Base-by-base conservation (phyloP, 2,113 vertebrate species). In the Phoenicopterus ruber region DNA sequence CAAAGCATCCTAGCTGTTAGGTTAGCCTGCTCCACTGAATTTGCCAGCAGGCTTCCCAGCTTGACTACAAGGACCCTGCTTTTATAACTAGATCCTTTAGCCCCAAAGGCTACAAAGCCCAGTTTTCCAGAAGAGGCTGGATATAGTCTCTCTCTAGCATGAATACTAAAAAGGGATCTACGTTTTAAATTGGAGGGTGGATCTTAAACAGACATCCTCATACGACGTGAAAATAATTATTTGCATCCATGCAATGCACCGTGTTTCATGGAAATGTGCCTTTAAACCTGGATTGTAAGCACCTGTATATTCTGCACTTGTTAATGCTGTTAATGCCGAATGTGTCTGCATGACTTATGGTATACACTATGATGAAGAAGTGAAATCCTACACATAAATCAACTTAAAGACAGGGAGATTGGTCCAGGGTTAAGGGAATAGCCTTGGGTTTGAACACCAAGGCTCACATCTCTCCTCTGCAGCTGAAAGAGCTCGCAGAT, bases 261-360 rank as follows among this genome's bases (percentile, higher is more conserved):
- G 22, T 34, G 29, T 34, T 66, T 54, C 32, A 25, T n/a, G 16
- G 52, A 83, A 74, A 25, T 28, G 12, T 32, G 18, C 20, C 44
- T 69, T 91, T 58, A 78, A 88, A 54, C 12, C 29, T 17, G 19
- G 26, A 62, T 17, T 57, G 7, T 44, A 61, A 92, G 29, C 22
- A 40, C 11, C 8, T 2, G 0, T 29, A 13, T 42, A 31, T 71
- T 57, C 47, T 47, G 34, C 26, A 42, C 1, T 0, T 29, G 31
- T 66, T 86, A 69, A 50, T 28, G 16, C 28, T 57, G 17, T 22
- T 83, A 69, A 76, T 28, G 36, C 36, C 62, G 47, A 80, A 40
- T 8, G 10, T 40, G 36, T 47, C 47, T 76, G 11, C 29, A 3
- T 57, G 40, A 44, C 26, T 71, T 57, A 34, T 0, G 17, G 17